phyloP scores from a whole-genome alignment of 2,113 vertebrate species.

The Oophaga pumilio region DNA sequence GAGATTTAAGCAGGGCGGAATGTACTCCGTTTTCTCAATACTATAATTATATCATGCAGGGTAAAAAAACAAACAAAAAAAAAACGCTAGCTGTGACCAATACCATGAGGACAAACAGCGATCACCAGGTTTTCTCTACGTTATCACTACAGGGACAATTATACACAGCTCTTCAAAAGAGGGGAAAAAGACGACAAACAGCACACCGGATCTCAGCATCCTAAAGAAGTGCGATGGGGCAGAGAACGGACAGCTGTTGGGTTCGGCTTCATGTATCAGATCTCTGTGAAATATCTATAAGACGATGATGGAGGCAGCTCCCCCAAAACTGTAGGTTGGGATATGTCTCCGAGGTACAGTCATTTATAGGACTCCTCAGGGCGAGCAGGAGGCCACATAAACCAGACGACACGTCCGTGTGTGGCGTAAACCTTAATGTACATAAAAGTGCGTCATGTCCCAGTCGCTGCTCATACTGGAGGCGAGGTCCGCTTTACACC shows the following conservation, averaged over 20 bases:
- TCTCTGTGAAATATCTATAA: not conserved
- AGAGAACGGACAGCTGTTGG: no score
- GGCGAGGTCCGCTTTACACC: constrained; percentile 72
- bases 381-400: not conserved
- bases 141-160: not conserved
- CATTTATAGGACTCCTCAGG: not conserved
- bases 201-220: not conserved
- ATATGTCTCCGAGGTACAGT: not conserved
- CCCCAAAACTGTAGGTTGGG: not conserved
- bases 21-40: no score
- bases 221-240: not conserved
- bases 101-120: no score
- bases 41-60: no score
- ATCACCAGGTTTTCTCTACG: not conserved
- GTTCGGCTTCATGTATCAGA: no score
- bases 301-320: not conserved
- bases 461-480: constrained; percentile 41
- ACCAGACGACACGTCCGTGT: not conserved
- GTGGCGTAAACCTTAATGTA: not conserved
- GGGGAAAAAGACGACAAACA: not conserved
- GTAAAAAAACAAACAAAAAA: no score
- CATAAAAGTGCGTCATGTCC: constrained; percentile 13
- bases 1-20: no score
- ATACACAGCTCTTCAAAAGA: not conserved
- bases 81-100: no score